phyloP scores from a whole-genome alignment of 2,888 invertebrate species.

The Drosophila acutilabella region DNA sequence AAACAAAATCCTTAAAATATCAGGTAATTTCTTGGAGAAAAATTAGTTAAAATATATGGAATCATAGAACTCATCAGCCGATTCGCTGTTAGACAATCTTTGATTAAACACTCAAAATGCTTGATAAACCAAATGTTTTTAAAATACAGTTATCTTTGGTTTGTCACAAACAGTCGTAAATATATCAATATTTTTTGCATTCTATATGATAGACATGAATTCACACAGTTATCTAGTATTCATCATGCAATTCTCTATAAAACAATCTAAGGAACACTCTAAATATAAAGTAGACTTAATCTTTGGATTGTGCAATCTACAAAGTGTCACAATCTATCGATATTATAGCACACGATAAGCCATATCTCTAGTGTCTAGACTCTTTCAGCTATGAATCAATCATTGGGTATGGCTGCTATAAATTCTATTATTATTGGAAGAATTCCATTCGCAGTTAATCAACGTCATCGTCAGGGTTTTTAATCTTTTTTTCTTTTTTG shows the following conservation, averaged over 20 bases:
- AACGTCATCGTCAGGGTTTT: conserved; percentile 2
- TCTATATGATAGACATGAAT: not conserved
- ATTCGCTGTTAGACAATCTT: too few relatives aligned
- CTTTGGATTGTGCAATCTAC: conserved; percentile 8
- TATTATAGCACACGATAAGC: conserved; percentile 18
- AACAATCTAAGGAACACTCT: conserved; percentile 15
- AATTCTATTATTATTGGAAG: conserved; percentile 7
- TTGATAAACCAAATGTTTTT: too few relatives aligned
- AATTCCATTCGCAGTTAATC: conserved; percentile 10
- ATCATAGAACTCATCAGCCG: too few relatives aligned
- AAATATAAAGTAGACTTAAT: conserved; percentile 2
- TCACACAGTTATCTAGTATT: not conserved
- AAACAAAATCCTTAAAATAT: too few relatives aligned
- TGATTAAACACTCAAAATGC: too few relatives aligned
- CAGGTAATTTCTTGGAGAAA: too few relatives aligned
- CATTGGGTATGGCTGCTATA: conserved; percentile 1
- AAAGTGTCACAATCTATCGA: conserved; percentile 20
- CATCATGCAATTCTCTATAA: conserved; percentile 8
- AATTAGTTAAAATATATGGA: too few relatives aligned
- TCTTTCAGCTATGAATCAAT: conserved; percentile 18
- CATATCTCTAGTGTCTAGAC: conserved; percentile 11
- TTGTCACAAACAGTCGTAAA: not conserved
- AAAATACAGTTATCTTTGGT: too few relatives aligned
- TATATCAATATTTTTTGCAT: too few relatives aligned
- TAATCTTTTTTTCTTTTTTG: not conserved